A percentile compares a stretch with the other conserved stretches of the same genome.
These are phyloP conservation scores for Hafferia zeledoni DNA, from an alignment of 2,797 vertebrate genomes.

Conservation along the genomic window DNA sequence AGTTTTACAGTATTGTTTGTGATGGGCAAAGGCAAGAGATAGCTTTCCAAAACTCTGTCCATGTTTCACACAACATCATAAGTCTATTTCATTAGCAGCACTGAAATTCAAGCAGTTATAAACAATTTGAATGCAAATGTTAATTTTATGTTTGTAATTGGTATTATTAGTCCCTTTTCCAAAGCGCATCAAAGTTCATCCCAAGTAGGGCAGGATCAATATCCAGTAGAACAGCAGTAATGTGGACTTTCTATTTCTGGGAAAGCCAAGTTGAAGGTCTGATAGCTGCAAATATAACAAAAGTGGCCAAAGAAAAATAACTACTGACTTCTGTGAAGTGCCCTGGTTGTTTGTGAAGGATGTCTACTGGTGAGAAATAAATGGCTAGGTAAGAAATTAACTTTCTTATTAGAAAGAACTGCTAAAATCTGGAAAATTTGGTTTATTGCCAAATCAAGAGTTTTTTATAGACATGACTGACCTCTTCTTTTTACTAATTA, in stretches of 20 bases:
- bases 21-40: background rate
- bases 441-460: slow-evolving; percentile 33
- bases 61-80: background rate
- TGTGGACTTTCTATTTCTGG: background rate
- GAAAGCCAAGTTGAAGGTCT: background rate
- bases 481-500: slow-evolving; percentile 47
- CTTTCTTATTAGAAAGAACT: background rate
- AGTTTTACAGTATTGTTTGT: background rate
- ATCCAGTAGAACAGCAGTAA: background rate
- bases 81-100: background rate
- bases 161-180: background rate
- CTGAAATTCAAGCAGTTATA: background rate
- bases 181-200: background rate
- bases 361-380: background rate
- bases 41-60: background rate
- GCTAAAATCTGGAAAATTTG: background rate
- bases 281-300: background rate
- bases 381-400: background rate
- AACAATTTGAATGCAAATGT: background rate
- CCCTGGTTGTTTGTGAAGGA: background rate
- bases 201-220: background rate
- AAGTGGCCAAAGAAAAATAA: background rate
- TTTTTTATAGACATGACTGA: slow-evolving; percentile 47
- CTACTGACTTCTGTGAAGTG: background rate
- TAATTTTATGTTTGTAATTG: background rate